A percentile compares a stretch with the other conserved stretches of the same genome.
These are phyloP conservation scores for Pangasius sanitwongsei DNA, from an alignment of 2,797 vertebrate species.

Conservation along the genomic window DNA sequence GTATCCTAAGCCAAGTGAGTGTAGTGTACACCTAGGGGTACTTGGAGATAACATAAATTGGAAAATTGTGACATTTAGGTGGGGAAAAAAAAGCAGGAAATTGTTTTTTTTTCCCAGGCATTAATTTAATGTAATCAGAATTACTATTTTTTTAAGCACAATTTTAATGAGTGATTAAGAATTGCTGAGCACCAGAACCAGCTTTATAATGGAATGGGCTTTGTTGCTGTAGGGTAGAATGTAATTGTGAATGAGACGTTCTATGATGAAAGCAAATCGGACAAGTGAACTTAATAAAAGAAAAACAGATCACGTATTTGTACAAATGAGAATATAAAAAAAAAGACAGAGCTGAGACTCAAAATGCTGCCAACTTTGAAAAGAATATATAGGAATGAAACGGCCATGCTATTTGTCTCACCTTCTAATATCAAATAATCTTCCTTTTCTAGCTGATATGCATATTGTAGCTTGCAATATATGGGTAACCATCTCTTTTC, in stretches of 20 bases:
- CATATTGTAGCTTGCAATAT: background rate
- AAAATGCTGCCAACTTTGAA: background rate
- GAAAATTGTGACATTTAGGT: background rate
- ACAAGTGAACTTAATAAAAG: no score
- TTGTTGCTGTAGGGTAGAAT: constrained; percentile 16
- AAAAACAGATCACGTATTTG: background rate
- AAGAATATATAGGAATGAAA: background rate
- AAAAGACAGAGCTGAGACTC: background rate
- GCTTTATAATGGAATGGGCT: background rate
- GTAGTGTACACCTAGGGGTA: background rate
- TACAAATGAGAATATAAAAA: background rate
- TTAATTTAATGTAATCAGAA: background rate
- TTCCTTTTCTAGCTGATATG: background rate
- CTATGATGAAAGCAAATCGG: background rate
- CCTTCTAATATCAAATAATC: background rate
- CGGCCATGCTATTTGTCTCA: background rate
- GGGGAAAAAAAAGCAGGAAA: background rate
- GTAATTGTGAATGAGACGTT: background rate
- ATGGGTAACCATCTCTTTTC: background rate
- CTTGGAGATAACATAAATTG: background rate
- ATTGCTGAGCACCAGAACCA: background rate
- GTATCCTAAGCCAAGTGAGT: background rate
- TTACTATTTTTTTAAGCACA: background rate
- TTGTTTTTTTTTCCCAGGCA: background rate
- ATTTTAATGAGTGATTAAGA: constrained; percentile 12